These are phyloP conservation scores for Marmota flaviventris DNA, from an alignment of 2,113 vertebrate species.

Conservation along the genomic window DNA sequence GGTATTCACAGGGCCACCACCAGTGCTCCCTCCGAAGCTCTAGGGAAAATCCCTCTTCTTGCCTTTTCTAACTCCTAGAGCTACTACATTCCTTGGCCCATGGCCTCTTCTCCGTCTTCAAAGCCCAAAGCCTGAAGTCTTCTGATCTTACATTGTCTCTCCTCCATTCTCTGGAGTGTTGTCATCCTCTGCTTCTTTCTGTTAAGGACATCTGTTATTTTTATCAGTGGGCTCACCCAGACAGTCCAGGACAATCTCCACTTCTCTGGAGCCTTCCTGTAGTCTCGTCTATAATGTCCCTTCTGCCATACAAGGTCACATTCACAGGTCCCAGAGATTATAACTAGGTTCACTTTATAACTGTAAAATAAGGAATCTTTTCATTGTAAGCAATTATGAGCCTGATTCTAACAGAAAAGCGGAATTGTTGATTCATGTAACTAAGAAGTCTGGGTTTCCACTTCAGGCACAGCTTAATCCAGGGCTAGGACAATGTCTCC, in stretches of 20 bases:
- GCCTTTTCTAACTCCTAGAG: neutral
- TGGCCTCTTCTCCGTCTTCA: neutral
- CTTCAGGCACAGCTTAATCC: conserved; percentile 26
- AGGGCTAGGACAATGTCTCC: neutral
- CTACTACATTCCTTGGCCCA: neutral
- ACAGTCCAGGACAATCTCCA: neutral
- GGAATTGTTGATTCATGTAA: neutral
- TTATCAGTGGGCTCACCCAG: neutral
- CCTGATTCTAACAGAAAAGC: neutral
- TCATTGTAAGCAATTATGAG: neutral
- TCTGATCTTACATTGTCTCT: neutral
- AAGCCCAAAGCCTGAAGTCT: neutral
- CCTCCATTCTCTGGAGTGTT: neutral
- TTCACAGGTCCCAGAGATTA: neutral
- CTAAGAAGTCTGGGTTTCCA: neutral
- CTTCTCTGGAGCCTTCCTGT: neutral
- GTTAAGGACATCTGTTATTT: neutral
- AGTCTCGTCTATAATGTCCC: neutral
- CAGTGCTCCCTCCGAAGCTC: neutral
- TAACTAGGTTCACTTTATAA: neutral
- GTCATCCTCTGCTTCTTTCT: neutral
- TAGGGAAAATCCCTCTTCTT: neutral
- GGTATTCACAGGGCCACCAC: neutral
- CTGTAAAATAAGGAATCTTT: neutral
- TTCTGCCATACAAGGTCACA: neutral